Base-by-base conservation (phyloP, 2,888 invertebrate genomes). In the Chrysolina haemoptera region DNA sequence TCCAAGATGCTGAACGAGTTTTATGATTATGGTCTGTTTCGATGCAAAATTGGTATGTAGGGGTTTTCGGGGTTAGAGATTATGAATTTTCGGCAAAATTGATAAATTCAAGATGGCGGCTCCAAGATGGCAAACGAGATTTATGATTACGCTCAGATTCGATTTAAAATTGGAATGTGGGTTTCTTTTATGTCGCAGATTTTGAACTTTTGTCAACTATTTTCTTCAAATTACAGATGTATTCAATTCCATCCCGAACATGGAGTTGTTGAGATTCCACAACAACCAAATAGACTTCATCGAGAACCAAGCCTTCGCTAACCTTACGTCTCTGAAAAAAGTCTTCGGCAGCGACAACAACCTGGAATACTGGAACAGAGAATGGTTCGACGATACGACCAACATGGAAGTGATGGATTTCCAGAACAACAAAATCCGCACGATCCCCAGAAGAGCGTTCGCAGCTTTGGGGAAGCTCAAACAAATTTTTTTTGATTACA, bases 361-460 rank as follows among this genome's bases (percentile, higher is more conserved):
- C 20, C 43, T 83, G 16, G 76, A 72, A 48, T 43, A 76, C 22
- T 83, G 81, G 81, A 76, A 79, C 18, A 73, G 66, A 12, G 75
- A 80, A 22, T 83, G 83, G 83, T 82, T 83, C 71, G 67, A 55
- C 0, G 82, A 79, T 67, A 78, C 77, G 4, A 75, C 77, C 0
- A 71, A 66, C 12, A 43, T 83, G n/a, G 78, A 80, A 71, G 66
- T 77, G 14, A 70, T 83, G 70, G 71, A 80, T 68, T 83, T 83
- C 53, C 73, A 79, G 48, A 35, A 18, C 40, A 83, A 83, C 71
- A 69, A 71, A 63, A 79, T 83, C 11, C 40, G 72, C 48, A 77
- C 66, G 12, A 74, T 83, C 9, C 81, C 80, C 0, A 75, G 70
- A 10, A 41, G 50, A 18, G 83, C 81, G 1, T 81, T 83, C 68